Evolutionary conservation across 1,140 invertebrate species (phyloP).

Genomic region (Cyrtorhinus lividipennis): DNA sequence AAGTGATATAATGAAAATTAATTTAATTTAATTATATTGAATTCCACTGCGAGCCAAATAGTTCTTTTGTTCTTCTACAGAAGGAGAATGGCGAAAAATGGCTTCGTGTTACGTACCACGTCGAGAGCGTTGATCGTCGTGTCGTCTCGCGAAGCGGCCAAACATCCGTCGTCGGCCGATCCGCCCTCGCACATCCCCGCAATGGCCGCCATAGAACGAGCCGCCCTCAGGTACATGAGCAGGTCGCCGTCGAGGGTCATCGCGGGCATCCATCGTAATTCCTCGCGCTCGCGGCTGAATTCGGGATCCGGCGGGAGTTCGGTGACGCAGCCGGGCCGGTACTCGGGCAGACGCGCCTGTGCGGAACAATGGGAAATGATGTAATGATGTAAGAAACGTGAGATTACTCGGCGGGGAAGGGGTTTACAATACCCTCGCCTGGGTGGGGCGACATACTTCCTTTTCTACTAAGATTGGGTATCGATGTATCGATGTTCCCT

Average conservation of each 20-base stretch:
- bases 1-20: too few species aligned
- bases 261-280: constrained; percentile 82
- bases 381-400: background rate
- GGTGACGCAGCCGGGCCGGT: constrained; percentile 43
- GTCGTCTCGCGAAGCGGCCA: constrained; percentile 89
- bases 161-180: constrained; percentile 88
- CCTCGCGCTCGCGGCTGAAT: constrained; percentile 61
- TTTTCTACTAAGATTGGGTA: background rate
- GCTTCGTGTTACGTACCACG: too few species aligned
- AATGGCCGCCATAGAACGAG: constrained; percentile 89
- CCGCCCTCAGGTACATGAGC: constrained; percentile 92
- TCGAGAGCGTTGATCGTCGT: constrained; percentile 95
- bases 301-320: constrained; percentile 54
- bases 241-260: constrained; percentile 85
- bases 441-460: background rate
- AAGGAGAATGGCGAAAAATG: too few species aligned
- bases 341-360: constrained; percentile 68
- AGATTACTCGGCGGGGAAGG: background rate
- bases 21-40: too few species aligned
- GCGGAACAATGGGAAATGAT: background rate
- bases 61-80: too few species aligned
- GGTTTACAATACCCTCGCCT: background rate
- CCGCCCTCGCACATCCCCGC: constrained; percentile 96
- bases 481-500: too few species aligned
- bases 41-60: too few species aligned